A percentile compares a stretch with the other conserved stretches of the same genome.
These are phyloP conservation scores for rabbit (Oryctolagus cuniculus) DNA, from an alignment of 2,113 vertebrate genomes.

Conservation along the genomic window mOryCun1.1 NC_091436.1:44606001-44606500, in stretches of 20 bases:
- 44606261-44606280: background rate
- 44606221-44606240: background rate
- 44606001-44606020: too few species aligned
- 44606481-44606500: background rate
- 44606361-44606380: constrained; percentile 96
- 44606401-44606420: constrained; percentile 98
- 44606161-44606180: background rate
- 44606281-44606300: background rate
- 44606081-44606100: constrained; percentile 48
- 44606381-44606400: constrained; percentile 98
- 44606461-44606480: constrained; percentile 92
- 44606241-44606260: background rate
- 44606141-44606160: accelerated
- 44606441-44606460: constrained; percentile 96
- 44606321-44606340: constrained; percentile 92
- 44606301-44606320: background rate
- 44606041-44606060: constrained; percentile 72
- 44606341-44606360: constrained; percentile 93
- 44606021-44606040: too few species aligned
- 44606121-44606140: background rate
- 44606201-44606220: background rate
- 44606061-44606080: constrained; percentile 57
- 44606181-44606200: accelerated
- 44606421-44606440: constrained; percentile 93
- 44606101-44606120: background rate